Conservation (phyloP, 1,140 invertebrate species). For the Drosophila parabipectinata region DNA sequence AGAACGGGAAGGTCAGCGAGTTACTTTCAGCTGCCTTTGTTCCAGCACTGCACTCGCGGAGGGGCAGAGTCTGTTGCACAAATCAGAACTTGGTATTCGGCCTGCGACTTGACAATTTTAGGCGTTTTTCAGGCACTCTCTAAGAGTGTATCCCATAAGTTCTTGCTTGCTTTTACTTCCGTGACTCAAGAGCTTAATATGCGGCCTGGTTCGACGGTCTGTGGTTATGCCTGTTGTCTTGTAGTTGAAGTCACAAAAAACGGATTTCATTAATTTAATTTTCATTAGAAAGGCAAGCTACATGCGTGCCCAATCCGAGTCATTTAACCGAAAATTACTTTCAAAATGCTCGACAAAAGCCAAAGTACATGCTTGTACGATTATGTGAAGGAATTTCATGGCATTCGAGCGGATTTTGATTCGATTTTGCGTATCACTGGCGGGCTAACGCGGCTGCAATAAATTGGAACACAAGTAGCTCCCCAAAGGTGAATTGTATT, state of each 20-base stretch:
- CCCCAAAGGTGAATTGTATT: slow-evolving; percentile 39
- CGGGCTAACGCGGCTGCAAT: slow-evolving; percentile 41
- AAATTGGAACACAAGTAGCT: slow-evolving; percentile 51
- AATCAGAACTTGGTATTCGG: slow-evolving; percentile 2
- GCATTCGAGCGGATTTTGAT: slow-evolving; percentile 19
- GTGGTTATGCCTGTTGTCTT: background rate
- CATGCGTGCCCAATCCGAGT: slow-evolving; percentile 19
- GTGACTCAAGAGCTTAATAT: slow-evolving; percentile 1
- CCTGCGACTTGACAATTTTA: background rate
- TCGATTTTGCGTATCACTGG: slow-evolving; percentile 37
- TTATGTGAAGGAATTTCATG: slow-evolving; percentile 29
- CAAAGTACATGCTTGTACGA: slow-evolving; percentile 1
- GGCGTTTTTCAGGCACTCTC: background rate
- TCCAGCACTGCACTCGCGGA: slow-evolving; percentile 14
- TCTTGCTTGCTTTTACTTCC: background rate
- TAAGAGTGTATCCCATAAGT: background rate
- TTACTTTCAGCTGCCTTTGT: slow-evolving; percentile 31
- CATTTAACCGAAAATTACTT: slow-evolving; percentile 43
- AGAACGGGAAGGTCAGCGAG: slow-evolving; percentile 68
- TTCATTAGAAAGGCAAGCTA: slow-evolving; percentile 49
- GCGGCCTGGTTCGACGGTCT: slow-evolving; percentile 8
- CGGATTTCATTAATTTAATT: slow-evolving; percentile 44
- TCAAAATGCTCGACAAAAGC: slow-evolving; percentile 33
- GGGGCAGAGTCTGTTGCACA: slow-evolving; percentile 4
- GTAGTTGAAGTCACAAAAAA: slow-evolving; percentile 11